These are phyloP conservation scores for Melanotaenia maccullochi DNA, from an alignment of 2,797 vertebrate species.

Conservation along the genomic window DNA sequence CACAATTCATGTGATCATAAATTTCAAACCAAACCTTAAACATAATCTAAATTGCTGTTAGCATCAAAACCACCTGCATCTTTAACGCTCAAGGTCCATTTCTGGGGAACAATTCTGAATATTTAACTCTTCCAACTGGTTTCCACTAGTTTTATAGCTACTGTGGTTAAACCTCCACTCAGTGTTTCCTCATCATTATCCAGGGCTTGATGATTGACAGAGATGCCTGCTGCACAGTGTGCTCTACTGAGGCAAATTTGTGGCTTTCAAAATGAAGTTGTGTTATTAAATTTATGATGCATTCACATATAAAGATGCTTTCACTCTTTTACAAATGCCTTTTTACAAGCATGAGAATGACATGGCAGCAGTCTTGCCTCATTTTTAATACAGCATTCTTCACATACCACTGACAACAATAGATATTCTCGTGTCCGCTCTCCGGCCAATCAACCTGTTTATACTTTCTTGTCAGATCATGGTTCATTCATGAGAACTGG, in stretches of 20 bases:
- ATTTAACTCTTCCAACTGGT: constrained; percentile 1
- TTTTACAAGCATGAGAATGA: constrained; percentile 28
- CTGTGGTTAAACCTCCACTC: not conserved
- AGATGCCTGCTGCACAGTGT: not conserved
- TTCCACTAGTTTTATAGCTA: not conserved
- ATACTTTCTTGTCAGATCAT: constrained; percentile 65
- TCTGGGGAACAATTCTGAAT: constrained; percentile 13
- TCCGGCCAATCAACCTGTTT: constrained; percentile 65
- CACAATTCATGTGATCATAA: not conserved
- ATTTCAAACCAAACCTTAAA: constrained; percentile 12
- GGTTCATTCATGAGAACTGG: constrained; percentile 63
- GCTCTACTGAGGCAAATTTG: not conserved
- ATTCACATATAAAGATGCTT: not conserved
- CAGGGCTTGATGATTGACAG: not conserved
- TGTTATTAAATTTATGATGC: not conserved
- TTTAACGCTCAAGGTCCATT: not conserved
- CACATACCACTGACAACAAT: constrained; percentile 72
- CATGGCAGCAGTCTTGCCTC: constrained; percentile 31
- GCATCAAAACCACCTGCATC: not conserved
- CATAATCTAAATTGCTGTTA: not conserved
- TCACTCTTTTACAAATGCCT: constrained; percentile 17
- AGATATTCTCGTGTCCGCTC: constrained; percentile 60
- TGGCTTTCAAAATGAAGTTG: not conserved
- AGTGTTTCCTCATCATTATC: not conserved
- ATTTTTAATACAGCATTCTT: constrained; percentile 66